Evolutionary conservation across 2,888 invertebrate species (phyloP).

Genomic region (Smittia sp.): DNA sequence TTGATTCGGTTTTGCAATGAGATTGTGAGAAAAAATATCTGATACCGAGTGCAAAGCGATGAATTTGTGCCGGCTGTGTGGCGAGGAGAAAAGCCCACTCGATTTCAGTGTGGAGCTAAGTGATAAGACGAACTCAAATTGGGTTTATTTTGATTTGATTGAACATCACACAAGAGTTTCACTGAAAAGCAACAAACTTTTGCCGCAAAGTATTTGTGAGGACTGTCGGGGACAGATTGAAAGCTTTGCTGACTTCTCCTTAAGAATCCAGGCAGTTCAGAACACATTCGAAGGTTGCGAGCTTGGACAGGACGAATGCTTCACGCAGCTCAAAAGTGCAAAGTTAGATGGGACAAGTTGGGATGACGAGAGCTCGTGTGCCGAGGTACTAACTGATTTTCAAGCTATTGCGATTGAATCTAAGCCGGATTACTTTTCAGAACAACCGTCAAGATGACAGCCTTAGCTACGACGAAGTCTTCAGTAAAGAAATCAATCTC

Average conservation of each 20-base stretch:
- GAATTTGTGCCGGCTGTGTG: not conserved
- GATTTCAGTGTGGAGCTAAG: not conserved
- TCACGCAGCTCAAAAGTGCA: not conserved
- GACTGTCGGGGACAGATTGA: not conserved
- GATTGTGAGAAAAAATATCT: too few relatives aligned
- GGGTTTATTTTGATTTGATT: not conserved
- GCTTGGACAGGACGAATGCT: not conserved
- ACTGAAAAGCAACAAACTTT: not conserved
- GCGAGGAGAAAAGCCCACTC: not conserved
- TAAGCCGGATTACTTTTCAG: not conserved
- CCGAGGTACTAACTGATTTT: not conserved
- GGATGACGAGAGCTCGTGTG: not conserved
- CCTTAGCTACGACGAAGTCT: not conserved
- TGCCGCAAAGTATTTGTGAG: slow-evolving; percentile 8
- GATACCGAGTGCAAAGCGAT: not conserved
- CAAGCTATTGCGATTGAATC: not conserved
- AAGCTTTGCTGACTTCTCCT: not conserved
- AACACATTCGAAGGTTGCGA: not conserved
- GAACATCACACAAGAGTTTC: not conserved
- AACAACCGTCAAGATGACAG: not conserved
- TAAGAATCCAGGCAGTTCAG: not conserved
- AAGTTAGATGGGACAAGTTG: not conserved
- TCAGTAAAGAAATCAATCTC: not conserved
- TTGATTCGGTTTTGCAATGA: too few relatives aligned
- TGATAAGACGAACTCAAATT: not conserved